Evolutionary conservation across 2,888 invertebrate species (phyloP), one percentile per base, ranked within the genome.

Genomic region (Quadroppia sp.): DNA sequence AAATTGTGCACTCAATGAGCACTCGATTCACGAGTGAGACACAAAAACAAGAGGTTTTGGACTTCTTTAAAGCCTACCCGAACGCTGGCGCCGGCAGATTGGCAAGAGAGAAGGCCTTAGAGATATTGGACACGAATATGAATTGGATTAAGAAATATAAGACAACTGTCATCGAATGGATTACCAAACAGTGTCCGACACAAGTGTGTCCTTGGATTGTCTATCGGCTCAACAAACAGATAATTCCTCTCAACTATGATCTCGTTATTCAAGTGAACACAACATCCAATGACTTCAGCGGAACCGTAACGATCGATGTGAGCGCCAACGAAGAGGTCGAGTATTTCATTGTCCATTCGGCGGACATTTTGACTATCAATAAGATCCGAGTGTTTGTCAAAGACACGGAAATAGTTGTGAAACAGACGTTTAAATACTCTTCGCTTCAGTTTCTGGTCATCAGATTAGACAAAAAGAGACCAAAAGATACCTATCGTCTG

Each of bases 11-110:
- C n/a, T 42, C 64, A 30, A 28, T 73, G 30, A 67, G 64, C 20
- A 48, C 64, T 23, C 28, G 25, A 15, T 73, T 73, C 48, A 67
- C 53, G 2, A 53, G 64, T 0, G 42, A 59, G 23, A 23, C 40
- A 25, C 69, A 69, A 25, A 40, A 69, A 40, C 69, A 69, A 69
- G 45, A 69, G 69, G 89, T 92, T 86, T 84, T 88, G 78, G 82
- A 83, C 0, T 93, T 94, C 83, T 94, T 92, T 81, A 83, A 82
- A 0, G 85, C 87, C 79, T 88, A 92, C 81, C 91, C 94, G 0
- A 88, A 93, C 0, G 64, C 73, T 1, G 73, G 73, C 50, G 91
- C 91, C 0, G 94, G 94, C 0, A 88, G 86, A 40, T 82, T 87
- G 11, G 88, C 88, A 0, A 85, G 95, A 48, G 84, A 85, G 23